phyloP scores from a whole-genome alignment of 2,888 invertebrate genomes.

The Drosophila emarginata region DNA sequence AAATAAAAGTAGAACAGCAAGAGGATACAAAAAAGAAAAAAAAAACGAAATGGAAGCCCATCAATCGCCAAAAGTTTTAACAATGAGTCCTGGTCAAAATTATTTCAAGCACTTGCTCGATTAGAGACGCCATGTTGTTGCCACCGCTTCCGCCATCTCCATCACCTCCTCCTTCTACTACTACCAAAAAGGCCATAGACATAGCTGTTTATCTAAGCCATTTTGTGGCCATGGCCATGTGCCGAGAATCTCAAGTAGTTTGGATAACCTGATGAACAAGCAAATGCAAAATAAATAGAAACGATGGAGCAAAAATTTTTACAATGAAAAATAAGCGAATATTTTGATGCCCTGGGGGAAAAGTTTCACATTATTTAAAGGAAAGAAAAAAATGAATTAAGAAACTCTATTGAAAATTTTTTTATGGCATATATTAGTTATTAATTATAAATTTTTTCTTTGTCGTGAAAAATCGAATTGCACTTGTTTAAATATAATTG shows the following conservation, averaged over 20 bases:
- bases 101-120: conserved; percentile 72
- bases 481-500: neutral
- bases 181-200: neutral
- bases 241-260: conserved; percentile 64
- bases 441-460: too few relatives aligned
- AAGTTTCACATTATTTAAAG: neutral
- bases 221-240: conserved; percentile 65
- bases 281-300: conserved; percentile 63
- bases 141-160: conserved; percentile 3
- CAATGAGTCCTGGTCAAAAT: conserved; percentile 55
- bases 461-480: neutral
- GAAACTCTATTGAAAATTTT: neutral
- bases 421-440: neutral
- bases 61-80: conserved; percentile 63
- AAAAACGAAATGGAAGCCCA: conserved; percentile 47
- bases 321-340: conserved; percentile 14
- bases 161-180: neutral
- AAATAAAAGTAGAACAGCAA: neutral
- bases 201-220: conserved; percentile 52
- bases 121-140: conserved; percentile 57
- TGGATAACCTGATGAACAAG: conserved; percentile 28
- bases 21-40: neutral
- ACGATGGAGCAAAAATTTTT: neutral
- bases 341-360: neutral
- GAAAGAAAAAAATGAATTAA: neutral